Evolutionary conservation across 2,888 invertebrate species (phyloP), one percentile per base, ranked within the genome.

Genomic region (Metopia argyrocephala): DNA sequence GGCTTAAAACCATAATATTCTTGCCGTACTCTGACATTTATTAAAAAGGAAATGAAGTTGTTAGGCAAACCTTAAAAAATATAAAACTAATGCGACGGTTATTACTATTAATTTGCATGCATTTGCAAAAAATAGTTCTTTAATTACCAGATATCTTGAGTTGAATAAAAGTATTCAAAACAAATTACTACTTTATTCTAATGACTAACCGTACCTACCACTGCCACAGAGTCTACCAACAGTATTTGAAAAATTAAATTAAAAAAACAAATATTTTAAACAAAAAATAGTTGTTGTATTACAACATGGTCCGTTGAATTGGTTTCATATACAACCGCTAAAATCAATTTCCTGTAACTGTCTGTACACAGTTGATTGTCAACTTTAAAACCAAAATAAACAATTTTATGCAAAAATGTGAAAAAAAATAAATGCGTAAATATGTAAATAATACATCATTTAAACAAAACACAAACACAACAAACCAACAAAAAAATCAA

Each of bases 311-410:
- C 69, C 57, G 71, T 64, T 73, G 71, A n/a, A n/a, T n/a, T 57
- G 48, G 76, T 59, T 56, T 31, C 38, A 27, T 31, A 21, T 45
- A 48, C 75, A 78, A 81, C 81, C 81, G 70, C 81, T 75, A 75
- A 81, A 81, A 70, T 81, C 81, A 81, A 81, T 81, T 81, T 81
- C 81, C 81, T 80, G 79, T 81, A 59, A 66, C 12, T 69, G 27
- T 52, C 38, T 70, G 20, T 69, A 31, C 46, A 73, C 74, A 61
- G 69, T 66, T 74, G 74, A 81, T 81, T 78, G 78, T 78, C 81
- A 81, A 81, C 78, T 78, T 74, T 74, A 70, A 70, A 56, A 25
- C 70, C 54, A 28, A 76, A 78, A 70, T 71, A 62, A 15, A 57
- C 81, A 70, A 66, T 81, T 81, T 71, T 45, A 71, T 78, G 74